These are phyloP conservation scores for Stenodema calcarata DNA, from an alignment of 2,888 invertebrate species.

Conservation along the genomic window DNA sequence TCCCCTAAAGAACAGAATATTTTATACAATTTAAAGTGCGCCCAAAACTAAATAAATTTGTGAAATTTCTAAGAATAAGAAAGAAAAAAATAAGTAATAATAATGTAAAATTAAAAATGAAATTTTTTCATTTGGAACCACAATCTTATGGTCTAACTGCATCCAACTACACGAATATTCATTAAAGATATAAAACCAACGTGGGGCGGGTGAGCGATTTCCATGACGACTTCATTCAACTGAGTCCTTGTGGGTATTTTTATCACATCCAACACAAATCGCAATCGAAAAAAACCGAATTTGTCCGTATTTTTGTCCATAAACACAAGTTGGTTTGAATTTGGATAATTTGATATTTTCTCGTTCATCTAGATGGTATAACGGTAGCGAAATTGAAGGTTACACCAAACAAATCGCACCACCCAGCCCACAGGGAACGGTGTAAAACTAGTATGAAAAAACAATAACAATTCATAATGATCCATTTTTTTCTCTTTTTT, in stretches of 20 bases:
- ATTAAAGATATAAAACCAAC: slow-evolving; percentile 17
- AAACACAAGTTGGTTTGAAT: too few species aligned
- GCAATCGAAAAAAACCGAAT: too few species aligned
- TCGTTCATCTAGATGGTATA: too few species aligned
- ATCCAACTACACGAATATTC: slow-evolving; percentile 49
- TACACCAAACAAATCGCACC: neutral
- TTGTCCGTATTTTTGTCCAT: too few species aligned
- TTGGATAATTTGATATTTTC: neutral
- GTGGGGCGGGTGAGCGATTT: neutral
- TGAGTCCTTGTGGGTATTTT: too few species aligned
- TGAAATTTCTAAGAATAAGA: neutral
- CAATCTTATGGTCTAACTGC: slow-evolving; percentile 31
- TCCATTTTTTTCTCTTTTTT: neutral
- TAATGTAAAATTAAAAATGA: slow-evolving; percentile 2
- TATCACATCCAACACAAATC: too few species aligned
- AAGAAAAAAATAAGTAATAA: neutral
- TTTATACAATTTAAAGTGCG: slow-evolving; percentile 53
- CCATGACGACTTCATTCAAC: neutral
- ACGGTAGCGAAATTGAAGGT: too few species aligned
- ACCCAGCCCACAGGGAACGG: neutral
- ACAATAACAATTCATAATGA: slow-evolving; percentile 41
- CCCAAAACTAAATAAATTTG: slow-evolving; percentile 49
- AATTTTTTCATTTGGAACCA: slow-evolving; percentile 26
- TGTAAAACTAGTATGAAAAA: slow-evolving; percentile 22
- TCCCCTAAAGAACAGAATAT: slow-evolving; percentile 45